phyloP scores from a whole-genome alignment of 2,888 invertebrate genomes.

The Byasa hedistus region DNA sequence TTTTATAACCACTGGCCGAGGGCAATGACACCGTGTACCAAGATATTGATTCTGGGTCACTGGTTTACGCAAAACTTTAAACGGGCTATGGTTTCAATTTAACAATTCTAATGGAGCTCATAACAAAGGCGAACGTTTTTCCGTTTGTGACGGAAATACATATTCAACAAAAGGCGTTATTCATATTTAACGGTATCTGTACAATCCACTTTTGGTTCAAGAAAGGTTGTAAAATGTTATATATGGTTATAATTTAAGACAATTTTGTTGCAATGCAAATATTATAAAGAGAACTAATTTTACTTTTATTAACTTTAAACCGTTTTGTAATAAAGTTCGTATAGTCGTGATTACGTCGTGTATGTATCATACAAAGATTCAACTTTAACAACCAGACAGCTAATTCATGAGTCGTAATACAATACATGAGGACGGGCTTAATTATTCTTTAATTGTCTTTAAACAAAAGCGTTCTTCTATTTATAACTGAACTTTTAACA shows the following conservation, averaged over 20 bases:
- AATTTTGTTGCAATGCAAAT: neutral
- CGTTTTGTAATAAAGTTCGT: neutral
- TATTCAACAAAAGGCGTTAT: slow-evolving; percentile 11
- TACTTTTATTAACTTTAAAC: neutral
- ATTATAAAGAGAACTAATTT: neutral
- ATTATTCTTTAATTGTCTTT: slow-evolving; percentile 76
- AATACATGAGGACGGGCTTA: slow-evolving; percentile 62
- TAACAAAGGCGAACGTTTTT: slow-evolving; percentile 30
- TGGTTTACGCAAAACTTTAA: slow-evolving; percentile 52
- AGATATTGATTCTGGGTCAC: slow-evolving; percentile 60
- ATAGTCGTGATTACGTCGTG: slow-evolving; percentile 5
- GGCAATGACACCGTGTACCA: slow-evolving; percentile 57
- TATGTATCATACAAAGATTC: slow-evolving; percentile 39
- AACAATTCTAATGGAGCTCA: slow-evolving; percentile 50
- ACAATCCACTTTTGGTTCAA: neutral
- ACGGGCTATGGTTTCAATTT: slow-evolving; percentile 45
- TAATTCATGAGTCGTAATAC: slow-evolving; percentile 62
- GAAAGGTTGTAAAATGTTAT: neutral
- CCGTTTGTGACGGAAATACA: slow-evolving; percentile 14
- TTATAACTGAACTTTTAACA: slow-evolving; percentile 76
- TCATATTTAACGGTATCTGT: slow-evolving; percentile 15
- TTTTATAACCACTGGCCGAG: slow-evolving; percentile 49
- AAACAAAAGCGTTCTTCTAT: slow-evolving; percentile 76
- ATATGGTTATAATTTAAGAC: neutral
- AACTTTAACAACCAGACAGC: slow-evolving; percentile 53